Evolutionary conservation across 2,888 invertebrate species (phyloP), one percentile per base, ranked within the genome.

Genomic region (Notocelia uddmanniana): DNA sequence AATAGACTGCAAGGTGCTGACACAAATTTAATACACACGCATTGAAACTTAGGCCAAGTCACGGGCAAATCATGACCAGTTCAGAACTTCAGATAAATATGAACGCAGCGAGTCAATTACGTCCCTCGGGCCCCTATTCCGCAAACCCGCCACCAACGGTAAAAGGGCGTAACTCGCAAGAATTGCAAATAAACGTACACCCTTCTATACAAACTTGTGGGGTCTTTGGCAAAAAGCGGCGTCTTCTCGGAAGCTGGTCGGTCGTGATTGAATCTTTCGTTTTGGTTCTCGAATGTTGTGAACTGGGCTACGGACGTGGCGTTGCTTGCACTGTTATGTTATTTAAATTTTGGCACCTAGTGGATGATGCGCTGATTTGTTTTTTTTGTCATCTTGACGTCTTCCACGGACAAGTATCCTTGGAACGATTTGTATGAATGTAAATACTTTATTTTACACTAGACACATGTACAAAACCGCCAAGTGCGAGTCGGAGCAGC

Each of bases 231-330:
- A 74, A 75, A 73, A 76, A 77, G 72, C 62, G 62, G 79, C 80
- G 80, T 76, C 83, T 91, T 92, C 90, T 89, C 84, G 84, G 91
- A 92, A 92, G 84, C 88, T 83, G 77, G 76, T 79, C 82, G 81
- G 75, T 84, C 87, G 88, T 91, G 91, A 91, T 91, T 90, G 90
- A 90, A 90, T 90, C 88, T 90, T 88, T 87, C 89, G 87, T 89
- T 87, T 88, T 77, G 81, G 79, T 77, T 83, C 31, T 69, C 45
- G 15, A 41, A 31, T 34, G 34, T 57, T 70, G 31, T 34, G 45
- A 37, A 62, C 60, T 48, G 23, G 18, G 15, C 37, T 60, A n/a
- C 34, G 11, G 18, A 15, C 18, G 5, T 9, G 26, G 45, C 45
- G 21, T 10, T 18, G 58, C 21, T 58, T 10, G 18, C 21, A 50